Conservation (phyloP, 2,113 vertebrate species). For the Chitala chitala region DNA sequence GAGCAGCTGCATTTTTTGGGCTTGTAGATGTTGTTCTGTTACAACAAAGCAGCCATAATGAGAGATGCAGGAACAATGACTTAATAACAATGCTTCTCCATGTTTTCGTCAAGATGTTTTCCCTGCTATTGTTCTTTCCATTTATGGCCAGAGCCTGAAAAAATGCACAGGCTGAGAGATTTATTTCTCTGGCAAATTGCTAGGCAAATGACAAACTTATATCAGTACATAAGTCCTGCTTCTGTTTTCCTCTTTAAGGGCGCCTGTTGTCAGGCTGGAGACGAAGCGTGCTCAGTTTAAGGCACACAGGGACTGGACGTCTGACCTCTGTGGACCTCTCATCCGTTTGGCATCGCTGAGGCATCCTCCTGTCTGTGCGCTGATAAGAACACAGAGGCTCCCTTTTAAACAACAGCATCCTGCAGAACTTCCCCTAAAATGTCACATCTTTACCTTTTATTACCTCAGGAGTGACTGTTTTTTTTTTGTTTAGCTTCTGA, state of each 20-base stretch:
- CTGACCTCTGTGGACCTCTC: slow-evolving; percentile 3
- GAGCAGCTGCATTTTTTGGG: background rate
- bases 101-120: slow-evolving; percentile 9
- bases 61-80: background rate
- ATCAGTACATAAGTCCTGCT: slow-evolving; percentile 26
- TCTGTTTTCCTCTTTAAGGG: slow-evolving; percentile 8
- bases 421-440: slow-evolving; percentile 26
- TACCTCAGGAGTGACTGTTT: slow-evolving; percentile 9
- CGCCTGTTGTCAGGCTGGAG: background rate
- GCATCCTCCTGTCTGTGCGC: slow-evolving; percentile 26
- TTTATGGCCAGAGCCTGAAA: slow-evolving; percentile 4
- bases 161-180: background rate
- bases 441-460: slow-evolving; percentile 30
- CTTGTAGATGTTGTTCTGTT: background rate
- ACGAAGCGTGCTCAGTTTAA: slow-evolving; percentile 2
- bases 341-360: slow-evolving; percentile 1
- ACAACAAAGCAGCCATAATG: background rate
- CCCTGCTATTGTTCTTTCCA: slow-evolving; percentile 5
- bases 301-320: background rate
- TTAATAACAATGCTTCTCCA: background rate
- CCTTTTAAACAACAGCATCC: slow-evolving; percentile 36
- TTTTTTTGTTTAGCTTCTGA: background rate
- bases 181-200: slow-evolving; percentile 5
- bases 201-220: slow-evolving; percentile 8
- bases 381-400: slow-evolving; percentile 33